A percentile compares a stretch with the other conserved stretches of the same genome.
Evolutionary conservation across 2,888 invertebrate genomes (phyloP).

Genomic region (Penaeus monodon): DNA sequence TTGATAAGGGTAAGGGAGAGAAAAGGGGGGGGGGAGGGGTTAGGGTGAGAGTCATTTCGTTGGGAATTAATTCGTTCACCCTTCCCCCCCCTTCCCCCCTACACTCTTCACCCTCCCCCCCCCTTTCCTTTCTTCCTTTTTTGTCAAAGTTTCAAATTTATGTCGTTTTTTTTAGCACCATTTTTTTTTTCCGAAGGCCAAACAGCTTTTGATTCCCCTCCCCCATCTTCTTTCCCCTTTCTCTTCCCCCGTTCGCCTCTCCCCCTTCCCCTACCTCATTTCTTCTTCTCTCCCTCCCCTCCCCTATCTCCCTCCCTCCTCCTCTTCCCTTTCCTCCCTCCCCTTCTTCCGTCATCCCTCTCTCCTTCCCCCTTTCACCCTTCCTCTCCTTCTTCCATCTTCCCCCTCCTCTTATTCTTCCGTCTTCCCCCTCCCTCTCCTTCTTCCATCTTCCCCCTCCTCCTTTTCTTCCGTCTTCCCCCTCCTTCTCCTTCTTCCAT

Average conservation of each 20-base stretch:
- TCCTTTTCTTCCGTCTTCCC: not conserved
- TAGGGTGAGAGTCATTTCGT: not conserved
- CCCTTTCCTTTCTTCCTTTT: not conserved
- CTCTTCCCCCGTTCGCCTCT: not conserved
- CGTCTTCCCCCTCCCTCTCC: not conserved
- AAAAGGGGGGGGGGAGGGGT: not conserved
- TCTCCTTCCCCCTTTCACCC: not conserved
- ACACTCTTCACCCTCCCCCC: not conserved
- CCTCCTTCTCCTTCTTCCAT: not conserved
- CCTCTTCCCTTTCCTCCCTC: not conserved
- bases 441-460: not conserved
- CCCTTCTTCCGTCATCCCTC: not conserved
- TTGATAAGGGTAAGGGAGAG: not conserved
- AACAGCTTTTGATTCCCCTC: not conserved
- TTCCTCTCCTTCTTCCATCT: not conserved
- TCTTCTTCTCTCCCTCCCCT: not conserved
- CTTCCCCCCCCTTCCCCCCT: not conserved
- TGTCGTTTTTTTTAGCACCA: not conserved
- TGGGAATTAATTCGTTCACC: not conserved
- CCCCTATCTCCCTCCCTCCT: not conserved
- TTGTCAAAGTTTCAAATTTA: not conserved
- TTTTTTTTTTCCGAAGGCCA: too few relatives aligned
- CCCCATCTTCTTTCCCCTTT: not conserved
- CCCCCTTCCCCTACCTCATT: not conserved
- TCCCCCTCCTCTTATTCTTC: too few relatives aligned